Percentiles rank a stretch among this genome's conserved stretches.
Conservation (phyloP, 2,113 vertebrate genomes). For the Anguilla japonica region DNA sequence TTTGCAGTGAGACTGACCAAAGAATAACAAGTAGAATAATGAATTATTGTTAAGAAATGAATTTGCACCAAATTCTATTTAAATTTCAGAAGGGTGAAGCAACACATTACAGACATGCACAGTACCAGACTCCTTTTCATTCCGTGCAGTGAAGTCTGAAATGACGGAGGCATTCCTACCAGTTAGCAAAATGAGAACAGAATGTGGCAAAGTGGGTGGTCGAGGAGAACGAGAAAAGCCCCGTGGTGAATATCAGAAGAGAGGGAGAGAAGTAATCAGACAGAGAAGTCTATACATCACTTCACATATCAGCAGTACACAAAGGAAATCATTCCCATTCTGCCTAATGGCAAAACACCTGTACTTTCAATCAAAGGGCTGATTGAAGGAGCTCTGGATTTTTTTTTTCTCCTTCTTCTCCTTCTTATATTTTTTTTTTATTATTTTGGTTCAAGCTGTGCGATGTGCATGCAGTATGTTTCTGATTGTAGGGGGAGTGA, state of each 20-base stretch:
- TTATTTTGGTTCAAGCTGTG: not conserved
- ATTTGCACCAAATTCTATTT: too few species aligned
- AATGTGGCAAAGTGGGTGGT: not conserved
- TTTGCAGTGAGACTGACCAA: too few species aligned
- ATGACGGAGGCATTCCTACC: not conserved
- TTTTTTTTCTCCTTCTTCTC: too few species aligned
- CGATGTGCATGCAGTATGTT: not conserved
- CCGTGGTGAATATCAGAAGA: not conserved
- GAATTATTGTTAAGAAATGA: too few species aligned
- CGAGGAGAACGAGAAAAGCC: not conserved
- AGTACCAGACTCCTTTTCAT: too few species aligned
- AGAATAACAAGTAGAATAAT: too few species aligned
- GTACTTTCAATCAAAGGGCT: constrained; percentile 23
- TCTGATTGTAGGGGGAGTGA: constrained; percentile 8
- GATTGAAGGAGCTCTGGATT: constrained; percentile 8
- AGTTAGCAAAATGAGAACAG: not conserved
- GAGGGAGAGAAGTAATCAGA: constrained; percentile 19
- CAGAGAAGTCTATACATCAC: not conserved
- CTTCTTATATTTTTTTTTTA: not conserved
- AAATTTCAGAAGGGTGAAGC: too few species aligned
- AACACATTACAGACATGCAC: too few species aligned
- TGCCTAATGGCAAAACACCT: constrained; percentile 18
- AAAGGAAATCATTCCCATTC: constrained; percentile 13
- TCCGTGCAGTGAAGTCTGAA: not conserved
- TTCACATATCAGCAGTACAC: constrained; percentile 9